Base-by-base conservation (phyloP, 2,888 invertebrate species). In the Ormyrus rosae region DNA sequence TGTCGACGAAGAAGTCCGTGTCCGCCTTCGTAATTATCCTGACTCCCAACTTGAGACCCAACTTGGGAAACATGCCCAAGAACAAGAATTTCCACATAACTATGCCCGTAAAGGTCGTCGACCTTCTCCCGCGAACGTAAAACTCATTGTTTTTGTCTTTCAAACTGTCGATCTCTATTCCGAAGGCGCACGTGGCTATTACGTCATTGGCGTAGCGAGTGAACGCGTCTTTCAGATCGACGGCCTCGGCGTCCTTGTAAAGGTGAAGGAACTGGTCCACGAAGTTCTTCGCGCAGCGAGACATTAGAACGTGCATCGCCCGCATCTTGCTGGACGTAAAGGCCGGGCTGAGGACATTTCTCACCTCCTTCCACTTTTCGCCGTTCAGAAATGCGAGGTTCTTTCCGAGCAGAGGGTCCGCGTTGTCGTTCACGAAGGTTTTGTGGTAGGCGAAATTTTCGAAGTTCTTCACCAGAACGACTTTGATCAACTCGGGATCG, bases 251-350 rank as follows among this genome's bases (percentile, higher is more conserved):
- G 5, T 13, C 46, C 6, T 51, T 5, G 7, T 67, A 50, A 10
- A n/a, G 11, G 19, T 9, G 63, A 45, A 13, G 13, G 8, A 67
- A 13, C 9, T 67, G 51, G 19, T 67, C 13, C 8, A 67, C 46
- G n/a, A 67, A 51, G 51, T 67, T 67, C 45, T 50, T 34, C 72
- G 53, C 0, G 81, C 80, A 61, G 6, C 88, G 86, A 86, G 87
- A 87, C 88, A 89, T 85, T 34, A 87, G 64, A 19, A 88, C 88
- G 0, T 89, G 60, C 86, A 89, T 86, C 6, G 88, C 88, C n/a
- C n/a, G 8, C 56, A 56, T 56, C n/a, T 56, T 56, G 10, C 53
- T 53, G 10, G 53, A 53, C 1, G 53, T 53, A 53, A 53, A 53
- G 13, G 13, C 13, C 53, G 56, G 56, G n/a, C 11, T 56, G 56